Evolutionary conservation across 2,888 invertebrate species (phyloP).

Genomic region (Acrobasis consociella): DNA sequence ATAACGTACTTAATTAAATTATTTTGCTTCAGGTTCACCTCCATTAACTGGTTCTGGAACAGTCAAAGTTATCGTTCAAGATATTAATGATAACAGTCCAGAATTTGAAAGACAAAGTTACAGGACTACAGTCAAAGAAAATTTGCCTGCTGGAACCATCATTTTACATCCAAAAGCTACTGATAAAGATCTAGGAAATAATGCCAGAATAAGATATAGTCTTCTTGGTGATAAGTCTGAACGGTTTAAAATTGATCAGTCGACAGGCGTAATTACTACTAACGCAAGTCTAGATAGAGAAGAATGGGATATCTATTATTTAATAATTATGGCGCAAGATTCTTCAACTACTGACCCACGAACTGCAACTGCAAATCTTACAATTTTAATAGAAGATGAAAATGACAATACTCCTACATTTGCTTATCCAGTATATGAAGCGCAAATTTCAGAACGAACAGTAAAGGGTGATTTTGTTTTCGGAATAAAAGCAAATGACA

Average conservation of each 20-base stretch:
- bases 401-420: constrained; percentile 94
- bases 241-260: constrained; percentile 89
- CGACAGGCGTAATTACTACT: constrained; percentile 91
- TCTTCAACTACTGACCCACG: constrained; percentile 93
- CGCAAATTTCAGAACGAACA: constrained; percentile 92
- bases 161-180: constrained; percentile 90
- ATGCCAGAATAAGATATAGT: constrained; percentile 93
- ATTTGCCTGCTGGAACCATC: constrained; percentile 89
- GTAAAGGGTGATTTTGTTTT: constrained; percentile 93
- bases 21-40: constrained; percentile 89
- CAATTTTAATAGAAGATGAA: constrained; percentile 89
- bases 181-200: constrained; percentile 92
- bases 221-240: constrained; percentile 91
- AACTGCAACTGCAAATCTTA: constrained; percentile 92
- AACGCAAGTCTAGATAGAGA: constrained; percentile 90
- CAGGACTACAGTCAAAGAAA: constrained; percentile 90
- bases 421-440: constrained; percentile 87
- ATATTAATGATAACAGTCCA: constrained; percentile 96
- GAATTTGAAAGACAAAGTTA: constrained; percentile 93
- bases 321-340: constrained; percentile 94
- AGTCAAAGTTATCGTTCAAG: constrained; percentile 94
- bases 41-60: constrained; percentile 96
- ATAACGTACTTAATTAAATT: background rate
- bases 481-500: constrained; percentile 93
- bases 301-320: constrained; percentile 88